phyloP scores from a whole-genome alignment of 2,113 vertebrate genomes.

The human region DNA sequence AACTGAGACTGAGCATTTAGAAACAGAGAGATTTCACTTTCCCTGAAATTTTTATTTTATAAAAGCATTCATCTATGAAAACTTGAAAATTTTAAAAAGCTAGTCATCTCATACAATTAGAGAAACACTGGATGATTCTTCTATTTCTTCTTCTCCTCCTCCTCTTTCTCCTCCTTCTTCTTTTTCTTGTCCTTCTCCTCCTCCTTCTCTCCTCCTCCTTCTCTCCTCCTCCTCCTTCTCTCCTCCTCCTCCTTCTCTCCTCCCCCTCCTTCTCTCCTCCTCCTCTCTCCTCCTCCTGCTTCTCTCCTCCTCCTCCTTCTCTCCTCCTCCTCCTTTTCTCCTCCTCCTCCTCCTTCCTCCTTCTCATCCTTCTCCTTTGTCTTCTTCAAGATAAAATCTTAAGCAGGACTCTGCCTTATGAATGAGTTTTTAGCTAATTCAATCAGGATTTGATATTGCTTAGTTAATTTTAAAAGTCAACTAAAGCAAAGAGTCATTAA shows the following conservation, averaged over 20 bases:
- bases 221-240: background rate
- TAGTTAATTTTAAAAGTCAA: background rate
- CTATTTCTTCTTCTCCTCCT: background rate
- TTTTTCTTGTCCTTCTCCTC: fast-evolving
- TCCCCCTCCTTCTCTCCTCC: background rate
- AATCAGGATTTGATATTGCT: background rate
- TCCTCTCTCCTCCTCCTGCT: background rate
- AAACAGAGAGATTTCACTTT: background rate
- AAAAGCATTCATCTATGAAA: background rate
- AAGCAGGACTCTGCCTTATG: background rate
- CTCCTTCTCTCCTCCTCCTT: background rate
- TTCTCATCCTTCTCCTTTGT: background rate
- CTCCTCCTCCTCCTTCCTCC: background rate
- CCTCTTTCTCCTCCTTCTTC: background rate
- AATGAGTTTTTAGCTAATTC: background rate
- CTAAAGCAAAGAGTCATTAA: background rate
- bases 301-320: too few relatives aligned
- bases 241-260: background rate
- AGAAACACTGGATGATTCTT: background rate
- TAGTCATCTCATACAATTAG: background rate
- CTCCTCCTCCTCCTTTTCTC: too few relatives aligned
- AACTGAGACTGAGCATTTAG: background rate
- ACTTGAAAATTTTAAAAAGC: background rate
- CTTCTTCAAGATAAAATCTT: background rate
- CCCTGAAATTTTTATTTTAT: background rate